Evolutionary conservation across 2,888 invertebrate species (phyloP), one percentile per base, ranked within the genome.

Genomic region (Corbicula japonica): DNA sequence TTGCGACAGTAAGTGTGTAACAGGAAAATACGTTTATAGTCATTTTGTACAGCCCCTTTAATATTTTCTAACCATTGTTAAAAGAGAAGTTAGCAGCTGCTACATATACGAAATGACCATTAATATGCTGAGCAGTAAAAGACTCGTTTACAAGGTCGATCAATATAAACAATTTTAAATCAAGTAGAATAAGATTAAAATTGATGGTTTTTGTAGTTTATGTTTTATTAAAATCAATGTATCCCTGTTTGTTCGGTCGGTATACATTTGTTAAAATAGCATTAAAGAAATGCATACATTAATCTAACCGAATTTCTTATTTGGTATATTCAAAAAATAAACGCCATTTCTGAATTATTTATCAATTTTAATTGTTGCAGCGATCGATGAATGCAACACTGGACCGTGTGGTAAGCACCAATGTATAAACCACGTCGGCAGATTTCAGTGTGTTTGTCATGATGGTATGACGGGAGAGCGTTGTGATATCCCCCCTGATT

Each of bases 401-500:
- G 32, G 15, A 8, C 46, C 44, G 3, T 65, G 63, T 65, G 63
- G 63, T 21, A 50, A 44, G 32, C 63, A 65, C 21, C 48, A n/a
- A 21, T 65, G 63, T 30, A 32, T 65, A n/a, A 65, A 65, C 50
- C 34, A 32, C 18, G 48, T 65, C n/a, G 34, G 30, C n/a, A 35
- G 21, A n/a, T 65, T 65, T 46, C 32, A 46, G 18, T 65, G 63
- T 21, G 26, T 65, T 12, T 65, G 63, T 32, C 28, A 48, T 15
- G 44, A 28, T 21, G 63, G 50, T 23, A 46, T 46, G 50, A 50
- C 48, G 6, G 63, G 63, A 28, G 23, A 28, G 21, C 48, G 6
- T 5, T 65, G 63, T 32, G 50, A 50, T 23, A 34, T 65, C 6
- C 50, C 63, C 10, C 63, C 63, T 28, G 63, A 65, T 48, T 65